Evolutionary conservation across 2,113 vertebrate species (phyloP).

Genomic region (Malurus elegans): DNA sequence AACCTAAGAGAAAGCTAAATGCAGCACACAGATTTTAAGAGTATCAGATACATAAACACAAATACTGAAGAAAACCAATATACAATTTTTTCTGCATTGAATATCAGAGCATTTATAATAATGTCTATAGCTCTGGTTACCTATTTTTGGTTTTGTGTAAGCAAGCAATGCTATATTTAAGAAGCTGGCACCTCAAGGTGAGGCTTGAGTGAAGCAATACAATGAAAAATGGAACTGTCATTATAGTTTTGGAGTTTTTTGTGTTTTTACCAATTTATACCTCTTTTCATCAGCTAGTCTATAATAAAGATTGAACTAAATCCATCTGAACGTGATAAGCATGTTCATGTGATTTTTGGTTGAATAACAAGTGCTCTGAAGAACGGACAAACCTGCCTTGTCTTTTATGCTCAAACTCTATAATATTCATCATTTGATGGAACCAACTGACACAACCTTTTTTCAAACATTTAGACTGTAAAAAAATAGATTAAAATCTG

Average conservation of each 20-base stretch:
- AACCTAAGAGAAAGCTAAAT: background rate
- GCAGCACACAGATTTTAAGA: conserved; percentile 12
- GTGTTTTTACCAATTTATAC: background rate
- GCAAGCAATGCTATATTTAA: background rate
- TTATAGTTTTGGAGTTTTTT: background rate
- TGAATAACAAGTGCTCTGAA: background rate
- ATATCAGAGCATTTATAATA: background rate
- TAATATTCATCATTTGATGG: conserved; percentile 44
- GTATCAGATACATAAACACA: conserved; percentile 3
- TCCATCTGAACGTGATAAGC: background rate
- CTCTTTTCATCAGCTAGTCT: background rate
- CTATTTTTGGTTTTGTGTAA: background rate
- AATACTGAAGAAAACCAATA: background rate
- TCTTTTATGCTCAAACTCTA: background rate
- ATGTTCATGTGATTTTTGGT: background rate
- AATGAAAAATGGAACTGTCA: background rate
- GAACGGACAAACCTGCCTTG: background rate
- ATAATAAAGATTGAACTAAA: background rate
- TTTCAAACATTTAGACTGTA: conserved; percentile 47
- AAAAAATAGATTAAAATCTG: conserved; percentile 38
- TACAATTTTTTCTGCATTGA: background rate
- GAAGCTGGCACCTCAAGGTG: background rate
- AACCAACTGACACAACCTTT: conserved; percentile 58
- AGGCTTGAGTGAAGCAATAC: background rate
- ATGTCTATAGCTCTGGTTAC: background rate